A percentile compares a stretch with the other conserved stretches of the same genome.
These are phyloP conservation scores for Rhodeus uyekii DNA, from an alignment of 2,797 vertebrate species.

Conservation along the genomic window DNA sequence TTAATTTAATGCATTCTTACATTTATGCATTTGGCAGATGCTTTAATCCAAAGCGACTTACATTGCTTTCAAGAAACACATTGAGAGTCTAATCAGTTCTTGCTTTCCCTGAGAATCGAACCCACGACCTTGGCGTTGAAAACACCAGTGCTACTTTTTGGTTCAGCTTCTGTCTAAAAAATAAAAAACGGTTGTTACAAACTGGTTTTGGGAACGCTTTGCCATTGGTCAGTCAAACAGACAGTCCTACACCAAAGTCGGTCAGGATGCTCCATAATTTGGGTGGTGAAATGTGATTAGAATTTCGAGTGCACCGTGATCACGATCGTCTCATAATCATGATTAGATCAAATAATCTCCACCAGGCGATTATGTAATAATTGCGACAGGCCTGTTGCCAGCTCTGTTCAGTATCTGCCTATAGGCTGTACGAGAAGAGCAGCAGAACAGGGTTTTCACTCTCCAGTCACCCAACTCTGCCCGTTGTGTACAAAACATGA, in stretches of 20 bases:
- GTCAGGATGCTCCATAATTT: neutral
- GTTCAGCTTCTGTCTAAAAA: neutral
- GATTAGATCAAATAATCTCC: constrained; percentile 8
- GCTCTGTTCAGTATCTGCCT: constrained; percentile 20
- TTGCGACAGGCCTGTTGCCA: neutral
- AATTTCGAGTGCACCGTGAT: neutral
- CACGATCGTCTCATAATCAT: neutral
- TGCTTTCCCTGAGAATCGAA: too few relatives aligned
- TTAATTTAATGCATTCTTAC: neutral
- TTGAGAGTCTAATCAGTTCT: too few relatives aligned
- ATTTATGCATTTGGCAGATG: too few relatives aligned
- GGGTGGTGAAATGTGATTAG: neutral
- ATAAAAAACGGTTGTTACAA: too few relatives aligned
- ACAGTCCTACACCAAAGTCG: neutral
- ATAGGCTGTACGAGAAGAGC: constrained; percentile 4
- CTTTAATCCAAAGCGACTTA: too few relatives aligned
- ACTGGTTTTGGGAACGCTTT: neutral
- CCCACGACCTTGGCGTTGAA: too few relatives aligned
- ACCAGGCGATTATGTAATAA: neutral
- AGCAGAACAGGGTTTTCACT: constrained; percentile 16
- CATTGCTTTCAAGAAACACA: too few relatives aligned
- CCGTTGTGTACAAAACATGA: constrained; percentile 46
- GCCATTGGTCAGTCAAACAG: neutral
- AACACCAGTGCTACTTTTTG: neutral
- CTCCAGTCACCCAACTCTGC: constrained; percentile 16